A percentile compares a stretch with the other conserved stretches of the same genome.
These are phyloP conservation scores for Capromys pilorides DNA, from an alignment of 2,797 vertebrate species.

Conservation along the genomic window DNA sequence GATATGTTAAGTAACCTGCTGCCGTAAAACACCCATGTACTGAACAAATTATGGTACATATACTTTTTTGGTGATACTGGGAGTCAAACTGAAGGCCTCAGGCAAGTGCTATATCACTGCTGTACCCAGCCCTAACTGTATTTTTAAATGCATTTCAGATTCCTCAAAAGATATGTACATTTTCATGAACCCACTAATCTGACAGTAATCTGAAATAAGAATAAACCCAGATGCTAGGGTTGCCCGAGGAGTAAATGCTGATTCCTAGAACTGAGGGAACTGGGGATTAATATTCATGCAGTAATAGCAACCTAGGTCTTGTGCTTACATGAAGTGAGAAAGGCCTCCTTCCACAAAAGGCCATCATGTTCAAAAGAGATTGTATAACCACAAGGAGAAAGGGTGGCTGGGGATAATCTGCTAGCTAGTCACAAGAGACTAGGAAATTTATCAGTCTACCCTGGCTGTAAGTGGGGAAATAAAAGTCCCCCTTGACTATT, in stretches of 20 bases:
- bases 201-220: slow-evolving; percentile 54
- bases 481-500: slow-evolving; percentile 41
- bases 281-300: not conserved
- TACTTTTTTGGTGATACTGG: not conserved
- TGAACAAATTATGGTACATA: not conserved
- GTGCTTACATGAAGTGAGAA: slow-evolving; percentile 7
- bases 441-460: slow-evolving; percentile 1
- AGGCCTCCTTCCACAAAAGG: not conserved
- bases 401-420: not conserved
- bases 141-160: slow-evolving; percentile 40
- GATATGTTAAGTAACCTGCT: slow-evolving; percentile 20
- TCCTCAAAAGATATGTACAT: slow-evolving; percentile 42
- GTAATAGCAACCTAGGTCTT: not conserved
- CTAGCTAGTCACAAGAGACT: not conserved
- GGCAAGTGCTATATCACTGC: not conserved
- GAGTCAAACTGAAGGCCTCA: not conserved
- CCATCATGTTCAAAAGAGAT: not conserved
- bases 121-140: not conserved
- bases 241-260: not conserved
- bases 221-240: slow-evolving; percentile 19
- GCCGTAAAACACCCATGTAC: not conserved
- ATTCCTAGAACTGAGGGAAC: not conserved
- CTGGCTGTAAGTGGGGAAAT: not conserved
- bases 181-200: not conserved
- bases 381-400: not conserved